These are phyloP conservation scores for Sitobion miscanthi DNA, from an alignment of 1,140 invertebrate species.

Conservation along the genomic window DNA sequence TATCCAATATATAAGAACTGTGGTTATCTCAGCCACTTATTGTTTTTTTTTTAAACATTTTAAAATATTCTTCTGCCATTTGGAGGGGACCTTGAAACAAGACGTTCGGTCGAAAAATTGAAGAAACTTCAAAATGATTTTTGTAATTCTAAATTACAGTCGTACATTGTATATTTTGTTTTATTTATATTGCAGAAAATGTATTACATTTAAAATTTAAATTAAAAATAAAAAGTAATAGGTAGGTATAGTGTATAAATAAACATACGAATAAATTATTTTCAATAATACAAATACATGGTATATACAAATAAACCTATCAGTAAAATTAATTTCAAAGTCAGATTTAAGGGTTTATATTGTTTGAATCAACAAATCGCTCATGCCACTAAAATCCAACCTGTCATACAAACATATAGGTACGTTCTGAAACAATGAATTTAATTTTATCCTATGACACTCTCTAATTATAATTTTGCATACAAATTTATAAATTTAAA, in stretches of 20 bases:
- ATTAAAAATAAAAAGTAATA: background rate
- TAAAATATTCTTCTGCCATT: background rate
- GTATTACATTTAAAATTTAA: background rate
- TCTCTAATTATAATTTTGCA: too few relatives aligned
- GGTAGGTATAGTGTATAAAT: background rate
- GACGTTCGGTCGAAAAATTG: background rate
- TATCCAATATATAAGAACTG: background rate
- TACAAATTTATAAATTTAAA: too few relatives aligned
- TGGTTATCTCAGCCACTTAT: background rate
- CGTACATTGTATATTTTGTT: background rate
- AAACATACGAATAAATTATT: background rate
- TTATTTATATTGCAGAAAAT: background rate
- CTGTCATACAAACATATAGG: too few relatives aligned
- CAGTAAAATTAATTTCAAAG: background rate
- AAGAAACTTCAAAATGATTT: background rate
- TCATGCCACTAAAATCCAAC: too few relatives aligned
- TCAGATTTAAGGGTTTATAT: background rate
- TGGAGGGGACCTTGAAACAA: background rate
- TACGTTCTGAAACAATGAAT: too few relatives aligned
- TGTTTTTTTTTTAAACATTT: background rate
- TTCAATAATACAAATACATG: background rate
- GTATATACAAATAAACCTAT: background rate
- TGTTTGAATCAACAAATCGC: too few relatives aligned
- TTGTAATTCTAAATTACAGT: background rate
- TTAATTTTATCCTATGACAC: too few relatives aligned